phyloP scores from a whole-genome alignment of 1,140 invertebrate genomes.

The Brachionus rotundiformis region DNA sequence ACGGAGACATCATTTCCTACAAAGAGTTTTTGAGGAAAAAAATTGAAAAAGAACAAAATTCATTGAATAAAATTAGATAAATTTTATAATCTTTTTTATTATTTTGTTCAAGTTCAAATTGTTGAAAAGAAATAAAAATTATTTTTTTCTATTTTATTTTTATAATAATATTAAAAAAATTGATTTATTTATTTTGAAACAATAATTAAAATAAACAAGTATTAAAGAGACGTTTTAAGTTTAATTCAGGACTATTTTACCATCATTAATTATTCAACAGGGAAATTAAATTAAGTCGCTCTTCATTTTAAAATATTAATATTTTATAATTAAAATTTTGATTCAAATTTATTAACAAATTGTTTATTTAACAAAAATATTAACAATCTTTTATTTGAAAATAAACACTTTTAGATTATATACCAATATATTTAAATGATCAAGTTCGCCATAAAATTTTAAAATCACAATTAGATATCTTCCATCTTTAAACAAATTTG shows the following conservation, averaged over 20 bases:
- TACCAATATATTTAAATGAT: no score
- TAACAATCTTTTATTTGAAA: no score
- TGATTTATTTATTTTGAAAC: no score
- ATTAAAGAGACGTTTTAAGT: neutral
- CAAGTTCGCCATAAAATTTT: constrained; percentile 11
- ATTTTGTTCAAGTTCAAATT: neutral
- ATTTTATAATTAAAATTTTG: no score
- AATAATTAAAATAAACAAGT: neutral
- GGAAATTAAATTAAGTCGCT: no score
- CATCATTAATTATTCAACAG: no score
- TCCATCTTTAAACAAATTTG: neutral
- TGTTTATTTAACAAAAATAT: neutral
- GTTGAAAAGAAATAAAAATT: constrained; percentile 8
- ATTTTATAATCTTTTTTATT: neutral
- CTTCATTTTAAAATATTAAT: no score
- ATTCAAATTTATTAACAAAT: no score
- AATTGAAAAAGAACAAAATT: constrained; percentile 64
- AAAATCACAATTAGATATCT: neutral
- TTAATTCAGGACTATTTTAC: no score
- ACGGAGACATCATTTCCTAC: constrained; percentile 89
- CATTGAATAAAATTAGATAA: constrained; percentile 6
- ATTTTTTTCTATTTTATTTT: neutral
- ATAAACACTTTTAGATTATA: no score
- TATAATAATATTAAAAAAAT: neutral
- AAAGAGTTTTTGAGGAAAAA: constrained; percentile 88